Evolutionary conservation across 2,797 vertebrate species (phyloP).

Genomic region (Chelon labrosus): DNA sequence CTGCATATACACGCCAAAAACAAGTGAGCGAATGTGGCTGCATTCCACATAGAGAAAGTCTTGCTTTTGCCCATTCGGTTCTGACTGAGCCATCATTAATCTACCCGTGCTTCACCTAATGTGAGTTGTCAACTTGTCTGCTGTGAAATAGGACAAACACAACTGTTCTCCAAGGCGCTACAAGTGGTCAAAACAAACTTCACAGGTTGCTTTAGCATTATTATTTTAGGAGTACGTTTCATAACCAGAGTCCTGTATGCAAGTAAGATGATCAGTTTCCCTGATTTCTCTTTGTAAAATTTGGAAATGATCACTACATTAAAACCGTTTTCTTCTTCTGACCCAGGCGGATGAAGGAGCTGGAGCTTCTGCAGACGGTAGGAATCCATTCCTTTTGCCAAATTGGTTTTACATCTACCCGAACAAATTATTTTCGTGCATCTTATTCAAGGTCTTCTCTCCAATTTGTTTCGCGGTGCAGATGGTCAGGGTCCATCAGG

Average conservation of each 20-base stretch:
- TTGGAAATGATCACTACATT: neutral
- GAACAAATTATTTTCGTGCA: neutral
- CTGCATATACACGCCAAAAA: neutral
- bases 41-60: neutral
- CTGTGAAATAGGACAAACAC: too few relatives aligned
- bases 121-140: too few relatives aligned
- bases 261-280: neutral
- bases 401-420: neutral
- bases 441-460: neutral
- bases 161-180: neutral
- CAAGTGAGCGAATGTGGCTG: too few relatives aligned
- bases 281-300: neutral
- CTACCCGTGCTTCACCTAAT: too few relatives aligned
- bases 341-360: slow-evolving; percentile 90
- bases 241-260: neutral
- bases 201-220: neutral
- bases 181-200: neutral
- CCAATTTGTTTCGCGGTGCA: slow-evolving; percentile 54
- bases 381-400: slow-evolving; percentile 67
- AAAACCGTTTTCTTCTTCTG: slow-evolving; percentile 14
- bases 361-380: slow-evolving; percentile 88
- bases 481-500: slow-evolving; percentile 90
- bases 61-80: neutral
- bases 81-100: too few relatives aligned
- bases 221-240: neutral